Conservation (phyloP, 35 echinoderm and acorn worm species). For the Ophiothrix spiculata region DNA sequence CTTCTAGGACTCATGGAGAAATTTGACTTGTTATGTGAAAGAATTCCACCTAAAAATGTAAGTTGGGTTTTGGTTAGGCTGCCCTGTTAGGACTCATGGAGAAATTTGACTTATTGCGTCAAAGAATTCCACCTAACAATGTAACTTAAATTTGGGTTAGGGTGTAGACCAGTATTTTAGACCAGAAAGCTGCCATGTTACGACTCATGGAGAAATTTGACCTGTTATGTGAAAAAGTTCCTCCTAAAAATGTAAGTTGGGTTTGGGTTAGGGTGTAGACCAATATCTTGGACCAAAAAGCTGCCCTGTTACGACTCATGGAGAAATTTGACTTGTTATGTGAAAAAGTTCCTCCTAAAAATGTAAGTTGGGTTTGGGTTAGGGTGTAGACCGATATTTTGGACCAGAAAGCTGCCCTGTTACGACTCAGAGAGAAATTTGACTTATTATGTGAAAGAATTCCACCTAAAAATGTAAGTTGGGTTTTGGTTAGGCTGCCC, state of each 20-base stretch:
- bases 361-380: background rate
- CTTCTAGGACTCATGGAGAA: slow-evolving; percentile 80
- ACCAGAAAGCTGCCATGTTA: slow-evolving; percentile 61
- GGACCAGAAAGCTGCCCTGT: slow-evolving; percentile 62
- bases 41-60: slow-evolving; percentile 29
- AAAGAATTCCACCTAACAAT: slow-evolving; percentile 34
- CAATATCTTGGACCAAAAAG: too few species aligned
- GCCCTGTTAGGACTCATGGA: slow-evolving; percentile 72
- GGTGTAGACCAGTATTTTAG: slow-evolving; percentile 59
- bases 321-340: slow-evolving; percentile 84
- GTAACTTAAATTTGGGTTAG: slow-evolving; percentile 18
- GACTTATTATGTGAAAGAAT: slow-evolving; percentile 67
- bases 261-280: too few species aligned
- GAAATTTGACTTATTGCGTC: slow-evolving; percentile 81
- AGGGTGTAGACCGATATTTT: slow-evolving; percentile 63
- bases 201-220: slow-evolving; percentile 90
- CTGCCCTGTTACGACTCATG: slow-evolving; percentile 66
- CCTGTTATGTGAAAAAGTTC: slow-evolving; percentile 54
- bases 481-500: too few species aligned
- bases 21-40: slow-evolving; percentile 77
- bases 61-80: too few species aligned
- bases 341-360: slow-evolving; percentile 40
- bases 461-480: slow-evolving; percentile 16
- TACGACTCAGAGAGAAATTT: slow-evolving; percentile 83
- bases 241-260: slow-evolving; percentile 20